Evolutionary conservation across 2,113 vertebrate genomes (phyloP).

Genomic region (Hippoglossus stenolepis): DNA sequence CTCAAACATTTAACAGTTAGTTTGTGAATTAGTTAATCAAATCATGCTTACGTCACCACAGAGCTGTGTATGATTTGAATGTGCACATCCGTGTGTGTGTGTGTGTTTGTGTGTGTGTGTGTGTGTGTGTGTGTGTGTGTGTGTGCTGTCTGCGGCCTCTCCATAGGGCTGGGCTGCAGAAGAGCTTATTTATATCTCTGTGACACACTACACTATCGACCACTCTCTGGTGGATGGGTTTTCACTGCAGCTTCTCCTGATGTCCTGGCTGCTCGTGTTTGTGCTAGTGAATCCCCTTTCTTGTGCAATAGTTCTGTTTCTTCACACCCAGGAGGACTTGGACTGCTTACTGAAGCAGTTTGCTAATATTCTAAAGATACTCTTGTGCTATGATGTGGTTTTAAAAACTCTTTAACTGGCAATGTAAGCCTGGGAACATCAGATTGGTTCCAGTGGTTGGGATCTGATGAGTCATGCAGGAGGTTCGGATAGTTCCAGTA

Average conservation of each 20-base stretch:
- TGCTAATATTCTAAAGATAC: neutral
- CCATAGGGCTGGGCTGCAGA: conserved; percentile 28
- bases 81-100: neutral
- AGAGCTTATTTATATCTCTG: conserved; percentile 61
- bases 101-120: neutral
- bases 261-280: conserved; percentile 1
- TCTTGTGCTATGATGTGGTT: neutral
- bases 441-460: too few species aligned
- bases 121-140: neutral
- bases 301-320: neutral
- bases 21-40: neutral
- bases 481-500: too few species aligned
- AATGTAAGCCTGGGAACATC: too few species aligned
- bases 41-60: neutral
- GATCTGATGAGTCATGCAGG: too few species aligned
- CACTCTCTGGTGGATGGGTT: conserved; percentile 11
- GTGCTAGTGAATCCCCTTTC: conserved; percentile 5
- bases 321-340: neutral
- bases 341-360: neutral
- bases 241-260: conserved; percentile 4
- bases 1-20: neutral
- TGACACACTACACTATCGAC: conserved; percentile 54
- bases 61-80: neutral
- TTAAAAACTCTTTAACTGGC: too few species aligned
- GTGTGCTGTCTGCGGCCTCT: conserved; percentile 6